phyloP scores from a whole-genome alignment of 2,113 vertebrate species.

The Scortum barcoo region DNA sequence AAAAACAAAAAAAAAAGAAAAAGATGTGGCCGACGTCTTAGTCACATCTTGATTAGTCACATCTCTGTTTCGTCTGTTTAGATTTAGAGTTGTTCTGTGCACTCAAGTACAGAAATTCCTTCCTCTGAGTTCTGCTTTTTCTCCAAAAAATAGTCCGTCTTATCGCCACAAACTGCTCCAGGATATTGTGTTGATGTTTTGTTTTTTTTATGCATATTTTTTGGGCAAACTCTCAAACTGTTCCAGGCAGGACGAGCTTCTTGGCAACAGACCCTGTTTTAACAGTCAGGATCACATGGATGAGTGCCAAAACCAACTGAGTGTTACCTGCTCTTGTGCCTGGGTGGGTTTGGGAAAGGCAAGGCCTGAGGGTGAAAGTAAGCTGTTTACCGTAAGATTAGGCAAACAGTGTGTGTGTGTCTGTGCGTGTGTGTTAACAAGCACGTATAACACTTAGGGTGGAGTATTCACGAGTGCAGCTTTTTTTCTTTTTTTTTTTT shows the following conservation, averaged over 20 bases:
- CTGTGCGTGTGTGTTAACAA: slow-evolving; percentile 24
- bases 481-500: no score
- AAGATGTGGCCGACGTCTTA: slow-evolving; percentile 55
- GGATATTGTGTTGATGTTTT: slow-evolving; percentile 27
- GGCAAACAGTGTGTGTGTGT: slow-evolving; percentile 33
- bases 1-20: slow-evolving; percentile 42
- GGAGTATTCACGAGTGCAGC: slow-evolving; percentile 50
- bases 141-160: not conserved
- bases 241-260: slow-evolving; percentile 58
- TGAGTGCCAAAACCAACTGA: slow-evolving; percentile 73
- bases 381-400: slow-evolving; percentile 75
- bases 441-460: slow-evolving; percentile 54
- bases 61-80: slow-evolving; percentile 77
- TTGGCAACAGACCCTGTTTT: slow-evolving; percentile 68
- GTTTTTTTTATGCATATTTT: slow-evolving; percentile 55
- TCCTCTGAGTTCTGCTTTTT: slow-evolving; percentile 61
- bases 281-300: slow-evolving; percentile 70
- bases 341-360: slow-evolving; percentile 69
- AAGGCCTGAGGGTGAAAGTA: slow-evolving; percentile 67
- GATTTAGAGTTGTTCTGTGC: slow-evolving; percentile 57
- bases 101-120: slow-evolving; percentile 44
- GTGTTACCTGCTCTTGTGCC: slow-evolving; percentile 76
- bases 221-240: slow-evolving; percentile 59
- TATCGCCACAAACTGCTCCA: not conserved
- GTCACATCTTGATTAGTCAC: slow-evolving; percentile 77